Conservation (phyloP, 2,797 vertebrate species). For the Tauraco hartlaubi region DNA sequence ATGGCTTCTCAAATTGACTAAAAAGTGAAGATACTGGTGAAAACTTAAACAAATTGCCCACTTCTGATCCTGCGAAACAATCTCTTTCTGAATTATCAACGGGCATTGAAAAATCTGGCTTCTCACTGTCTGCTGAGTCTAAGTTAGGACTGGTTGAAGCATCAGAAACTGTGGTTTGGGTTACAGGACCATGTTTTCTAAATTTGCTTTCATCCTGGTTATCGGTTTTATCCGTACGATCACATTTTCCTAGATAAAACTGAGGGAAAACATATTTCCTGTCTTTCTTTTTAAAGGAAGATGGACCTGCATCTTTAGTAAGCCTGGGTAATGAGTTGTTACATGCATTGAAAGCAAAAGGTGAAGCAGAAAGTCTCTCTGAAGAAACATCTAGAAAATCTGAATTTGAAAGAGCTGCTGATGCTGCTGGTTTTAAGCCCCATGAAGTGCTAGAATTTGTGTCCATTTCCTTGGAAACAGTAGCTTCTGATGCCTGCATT, state of each 20-base stretch:
- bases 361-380: not conserved
- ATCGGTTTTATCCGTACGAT: not conserved
- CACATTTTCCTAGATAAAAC: constrained; percentile 42
- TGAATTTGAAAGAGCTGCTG: not conserved
- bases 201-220: not conserved
- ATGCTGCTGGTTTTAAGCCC: not conserved
- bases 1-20: not conserved
- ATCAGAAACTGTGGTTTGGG: not conserved
- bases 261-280: constrained; percentile 30
- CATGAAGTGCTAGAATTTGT: not conserved
- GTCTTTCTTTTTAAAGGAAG: constrained; percentile 34
- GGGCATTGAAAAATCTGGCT: not conserved
- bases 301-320: not conserved
- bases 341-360: constrained; percentile 30
- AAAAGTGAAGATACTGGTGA: not conserved
- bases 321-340: not conserved
- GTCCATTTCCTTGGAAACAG: not conserved
- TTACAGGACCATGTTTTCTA: not conserved
- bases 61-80: not conserved
- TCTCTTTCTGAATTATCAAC: not conserved
- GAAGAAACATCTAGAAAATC: not conserved
- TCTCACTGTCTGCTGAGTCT: not conserved
- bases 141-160: not conserved
- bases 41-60: not conserved
- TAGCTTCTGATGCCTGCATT: not conserved